Percentiles rank a stretch among this genome's conserved stretches.
These are phyloP conservation scores for Andricus quercusramuli DNA, from an alignment of 2,888 invertebrate genomes.

Conservation along the genomic window DNA sequence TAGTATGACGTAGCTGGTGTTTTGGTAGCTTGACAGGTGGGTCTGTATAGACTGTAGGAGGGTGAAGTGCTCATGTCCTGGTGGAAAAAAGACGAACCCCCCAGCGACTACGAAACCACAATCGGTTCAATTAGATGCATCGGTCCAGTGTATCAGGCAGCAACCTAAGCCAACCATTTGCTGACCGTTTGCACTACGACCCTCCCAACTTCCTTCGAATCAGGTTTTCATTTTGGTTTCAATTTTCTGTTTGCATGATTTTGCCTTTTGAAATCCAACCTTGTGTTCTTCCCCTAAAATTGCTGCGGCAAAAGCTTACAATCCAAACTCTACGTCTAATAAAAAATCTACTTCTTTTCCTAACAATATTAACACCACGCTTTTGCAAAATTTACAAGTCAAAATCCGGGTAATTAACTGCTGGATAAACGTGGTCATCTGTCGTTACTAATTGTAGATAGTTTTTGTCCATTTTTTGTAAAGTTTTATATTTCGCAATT, in stretches of 20 bases:
- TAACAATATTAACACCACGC: background rate
- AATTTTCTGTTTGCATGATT: constrained; percentile 60
- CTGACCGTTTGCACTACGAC: constrained; percentile 61
- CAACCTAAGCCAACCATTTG: constrained; percentile 73
- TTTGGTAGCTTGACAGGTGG: constrained; percentile 87
- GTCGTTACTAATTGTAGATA: constrained; percentile 1
- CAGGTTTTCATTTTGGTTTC: constrained; percentile 74
- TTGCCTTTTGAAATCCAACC: constrained; percentile 34
- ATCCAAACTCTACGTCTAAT: background rate
- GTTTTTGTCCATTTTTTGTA: background rate
- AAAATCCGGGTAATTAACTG: background rate
- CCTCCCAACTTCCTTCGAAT: constrained; percentile 55
- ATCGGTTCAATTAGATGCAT: constrained; percentile 66
- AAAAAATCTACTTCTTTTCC: background rate
- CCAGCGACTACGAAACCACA: constrained; percentile 63
- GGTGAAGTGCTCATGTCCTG: constrained; percentile 84
- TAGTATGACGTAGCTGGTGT: constrained; percentile 80
- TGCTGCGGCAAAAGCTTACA: background rate
- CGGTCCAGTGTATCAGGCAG: constrained; percentile 72
- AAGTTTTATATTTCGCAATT: background rate
- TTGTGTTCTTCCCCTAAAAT: background rate
- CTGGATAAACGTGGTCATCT: constrained; percentile 40
- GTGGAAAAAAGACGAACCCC: constrained; percentile 70
- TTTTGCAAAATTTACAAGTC: constrained; percentile 14
- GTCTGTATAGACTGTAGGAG: constrained; percentile 86